Evolutionary conservation across 2,113 vertebrate species (phyloP), one percentile per base, ranked within the genome.

Genomic region (Oncorhynchus masou): DNA sequence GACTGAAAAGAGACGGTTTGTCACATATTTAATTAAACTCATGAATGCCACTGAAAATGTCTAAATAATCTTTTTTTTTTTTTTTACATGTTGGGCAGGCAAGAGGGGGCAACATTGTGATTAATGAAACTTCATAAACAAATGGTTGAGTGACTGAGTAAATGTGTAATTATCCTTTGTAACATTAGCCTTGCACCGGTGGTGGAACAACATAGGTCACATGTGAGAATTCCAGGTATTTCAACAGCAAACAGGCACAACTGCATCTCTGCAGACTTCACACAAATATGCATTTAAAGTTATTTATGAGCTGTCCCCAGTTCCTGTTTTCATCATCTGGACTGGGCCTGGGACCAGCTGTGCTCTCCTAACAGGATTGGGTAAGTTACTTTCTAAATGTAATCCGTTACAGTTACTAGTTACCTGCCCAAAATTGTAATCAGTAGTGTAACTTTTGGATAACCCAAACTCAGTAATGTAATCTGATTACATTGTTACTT

Each of bases 381-480:
- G 5, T 8, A 34, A 7, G 34, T 34, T 34, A 8, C 6, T 34
- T 2, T 34, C 7, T 34, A 34, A 34, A 34, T 34, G 34, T 34
- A 34, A 34, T 80, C 77, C 77, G 71, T n/a, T 34, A 7, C 6
- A 34, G 51, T 83, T 66, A 19, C 60, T 74, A 80, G 77, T 81
- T 81, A 85, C 74, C 75, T 69, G 1, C 66, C 57, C 65, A 22
- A 29, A 71, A 74, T 80, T 69, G 86, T 34, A 34, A 19, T 80
- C 80, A 24, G 79, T 89, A 79, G 84, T 66, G 82, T 84, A 39
- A n/a, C 48, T 60, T 34, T 34, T 34, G 34, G 34, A 34, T 7
- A 7, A 34, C 6, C 34, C 34, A 34, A 34, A 34, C 34, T 8
- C 34, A 34, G 34, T 34, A 8, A 34, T 0, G 34, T 34, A 34